Percentiles rank a stretch among this genome's conserved stretches.
These are phyloP conservation scores for Acheta domesticus DNA, from an alignment of 2,888 invertebrate genomes.

Conservation along the genomic window DNA sequence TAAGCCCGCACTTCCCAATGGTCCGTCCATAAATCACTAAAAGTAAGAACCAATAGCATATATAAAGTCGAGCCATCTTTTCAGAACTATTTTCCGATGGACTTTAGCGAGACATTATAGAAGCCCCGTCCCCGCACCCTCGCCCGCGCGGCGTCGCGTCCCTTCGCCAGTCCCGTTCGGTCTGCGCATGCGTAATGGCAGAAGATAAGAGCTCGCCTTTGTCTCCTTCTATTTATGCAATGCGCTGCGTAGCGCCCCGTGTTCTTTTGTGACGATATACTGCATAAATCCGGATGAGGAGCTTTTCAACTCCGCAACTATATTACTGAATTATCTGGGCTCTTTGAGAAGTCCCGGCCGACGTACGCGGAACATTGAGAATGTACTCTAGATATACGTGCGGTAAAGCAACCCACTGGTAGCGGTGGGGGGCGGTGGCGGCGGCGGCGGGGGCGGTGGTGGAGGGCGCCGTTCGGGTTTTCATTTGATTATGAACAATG, in stretches of 20 bases:
- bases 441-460: no score
- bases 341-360: conserved; percentile 35
- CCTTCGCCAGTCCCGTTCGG: conserved; percentile 24
- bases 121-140: conserved; percentile 21
- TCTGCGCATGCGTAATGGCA: conserved; percentile 36
- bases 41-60: conserved; percentile 37
- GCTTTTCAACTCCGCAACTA: conserved; percentile 40
- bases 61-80: conserved; percentile 33
- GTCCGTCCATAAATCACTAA: conserved; percentile 33
- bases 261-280: conserved; percentile 39
- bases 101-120: conserved; percentile 35
- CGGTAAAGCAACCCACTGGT: conserved; percentile 28
- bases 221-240: conserved; percentile 39
- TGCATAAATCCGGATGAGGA: conserved; percentile 39
- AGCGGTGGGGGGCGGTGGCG: conserved; percentile 24
- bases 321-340: conserved; percentile 40
- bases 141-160: not conserved
- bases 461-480: conserved; percentile 31
- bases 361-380: conserved; percentile 31
- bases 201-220: conserved; percentile 37
- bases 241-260: conserved; percentile 35
- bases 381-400: conserved; percentile 33
- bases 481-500: conserved; percentile 40
- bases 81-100: conserved; percentile 36
- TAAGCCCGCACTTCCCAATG: conserved; percentile 21